Evolutionary conservation across 1,140 invertebrate genomes (phyloP), one percentile per base, ranked within the genome.

Genomic region (Lasioglossum baleicum): DNA sequence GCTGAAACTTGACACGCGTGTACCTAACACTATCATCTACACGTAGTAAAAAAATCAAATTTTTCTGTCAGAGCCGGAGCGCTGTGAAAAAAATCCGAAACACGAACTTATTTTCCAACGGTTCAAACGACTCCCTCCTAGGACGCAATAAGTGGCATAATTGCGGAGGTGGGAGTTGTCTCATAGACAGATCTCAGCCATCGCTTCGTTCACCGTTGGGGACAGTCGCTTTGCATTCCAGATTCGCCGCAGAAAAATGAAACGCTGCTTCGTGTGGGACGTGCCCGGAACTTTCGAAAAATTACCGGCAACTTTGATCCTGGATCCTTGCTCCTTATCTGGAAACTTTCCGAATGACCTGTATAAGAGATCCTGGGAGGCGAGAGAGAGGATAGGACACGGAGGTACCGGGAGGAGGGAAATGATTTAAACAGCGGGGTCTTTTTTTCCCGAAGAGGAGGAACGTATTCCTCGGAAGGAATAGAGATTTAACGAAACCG

Each of bases 291-390:
- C 56, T 58, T 58, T n/a, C 20, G 56, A 58, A 58, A 58, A 58
- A 58, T 58, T 58, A 58, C 56, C 17, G 56, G n/a, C 56, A 58
- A 58, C 56, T 58, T 58, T n/a, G 56, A 58, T 58, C 56, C 56
- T 58, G 56, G 20, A n/a, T 58, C 56, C 20, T 58, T 56, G 15
- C 51, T 20, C 56, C 20, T 58, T 58, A 58, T 58, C 56, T 58
- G 20, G 56, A 58, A 58, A 58, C 56, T 58, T 58, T 58, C 56
- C 56, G 20, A 58, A n/a, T 58, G 56, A 58, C 56, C 56, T n/a
- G 56, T 58, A 58, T n/a, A 56, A 7, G 51, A 56, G 51, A 15
- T 7, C 2, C 20, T 2, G 20, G 17, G 56, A 22, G 2, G 7
- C 51, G 56, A n/a, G 17, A 7, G 17, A 7, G n/a, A n/a, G 56